Evolutionary conservation across 2,888 invertebrate species (phyloP), one percentile per base, ranked within the genome.

Genomic region (Machimus atricapillus): DNA sequence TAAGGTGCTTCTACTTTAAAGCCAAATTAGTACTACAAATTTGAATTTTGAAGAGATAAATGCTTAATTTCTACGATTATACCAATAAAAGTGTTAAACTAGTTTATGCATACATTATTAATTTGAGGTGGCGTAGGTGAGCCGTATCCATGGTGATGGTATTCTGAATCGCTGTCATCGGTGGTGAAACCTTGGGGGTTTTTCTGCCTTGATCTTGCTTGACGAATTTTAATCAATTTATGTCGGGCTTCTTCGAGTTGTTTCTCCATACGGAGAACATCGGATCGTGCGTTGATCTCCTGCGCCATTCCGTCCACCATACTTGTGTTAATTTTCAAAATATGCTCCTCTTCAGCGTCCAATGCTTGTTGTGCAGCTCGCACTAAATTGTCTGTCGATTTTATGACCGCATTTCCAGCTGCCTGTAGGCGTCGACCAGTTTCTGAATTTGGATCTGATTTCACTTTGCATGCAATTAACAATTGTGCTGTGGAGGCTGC

Each of bases 261-360:
- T 89, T 96, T 95, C 92, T 99, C 99, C 91, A 99, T 99, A 90
- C 97, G 95, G 87, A 99, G 94, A 1, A 99, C 98, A 91, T 97
- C 97, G 0, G 97, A 96, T 87, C 97, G 94, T 14, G 98, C 98
- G 90, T 98, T 96, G 89, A 98, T 97, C 93, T 98, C 98, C 93
- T 99, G 98, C 8, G 98, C 98, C 91, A 99, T 98, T 31, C 98
- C 98, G 78, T 98, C 98, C 27, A 99, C 99, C 97, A 98, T 98
- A 83, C 97, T 94, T 40, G 97, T 94, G 92, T 98, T 98, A 88
- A 99, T 95, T 89, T 98, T 96, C 8, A 99, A 94, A 81, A 97
- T 97, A 76, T 98, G 94, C 90, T 98, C 99, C 91, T 98, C 98
- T 90, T 98, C 97, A 82, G 96, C 96, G 89, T 96, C 96, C 88